Conservation (phyloP, 2,797 vertebrate genomes). For the Cheracebus regulus region DNA sequence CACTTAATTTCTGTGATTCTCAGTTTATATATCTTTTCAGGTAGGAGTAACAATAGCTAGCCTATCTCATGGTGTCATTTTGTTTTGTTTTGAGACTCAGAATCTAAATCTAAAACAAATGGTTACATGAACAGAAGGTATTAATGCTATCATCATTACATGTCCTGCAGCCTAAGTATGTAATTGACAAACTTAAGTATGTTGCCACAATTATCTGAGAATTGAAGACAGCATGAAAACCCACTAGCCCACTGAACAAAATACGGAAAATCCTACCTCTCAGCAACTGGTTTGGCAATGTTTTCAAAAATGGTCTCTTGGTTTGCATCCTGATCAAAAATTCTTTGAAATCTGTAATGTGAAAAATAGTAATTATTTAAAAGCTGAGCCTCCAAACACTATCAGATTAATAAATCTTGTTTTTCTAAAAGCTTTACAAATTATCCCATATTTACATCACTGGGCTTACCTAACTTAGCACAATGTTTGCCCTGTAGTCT, state of each 20-base stretch:
- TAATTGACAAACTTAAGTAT: neutral
- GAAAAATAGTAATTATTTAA: constrained; percentile 77
- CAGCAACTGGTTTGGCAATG: constrained; percentile 95
- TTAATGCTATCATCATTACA: neutral
- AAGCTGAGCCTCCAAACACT: constrained; percentile 74
- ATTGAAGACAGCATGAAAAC: constrained; percentile 51
- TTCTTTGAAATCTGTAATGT: constrained; percentile 93
- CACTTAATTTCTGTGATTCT: neutral
- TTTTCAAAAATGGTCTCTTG: constrained; percentile 96
- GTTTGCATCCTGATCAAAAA: constrained; percentile 93
- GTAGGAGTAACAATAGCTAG: neutral
- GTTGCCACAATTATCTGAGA: neutral
- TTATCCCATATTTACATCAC: constrained; percentile 81
- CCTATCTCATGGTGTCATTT: neutral
- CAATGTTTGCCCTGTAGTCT: constrained; percentile 84
- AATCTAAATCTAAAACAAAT: constrained; percentile 24
- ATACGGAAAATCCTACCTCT: constrained; percentile 89
- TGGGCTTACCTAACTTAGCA: constrained; percentile 82
- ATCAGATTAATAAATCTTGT: constrained; percentile 77
- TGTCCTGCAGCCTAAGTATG: neutral
- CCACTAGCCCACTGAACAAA: constrained; percentile 46
- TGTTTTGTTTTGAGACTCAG: neutral
- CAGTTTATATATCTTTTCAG: neutral
- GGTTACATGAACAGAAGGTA: neutral
- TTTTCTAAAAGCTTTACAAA: constrained; percentile 72